A percentile compares a stretch with the other conserved stretches of the same genome.
phyloP scores from a whole-genome alignment of 2,888 invertebrate genomes.

The Cryptus viduatorius region DNA sequence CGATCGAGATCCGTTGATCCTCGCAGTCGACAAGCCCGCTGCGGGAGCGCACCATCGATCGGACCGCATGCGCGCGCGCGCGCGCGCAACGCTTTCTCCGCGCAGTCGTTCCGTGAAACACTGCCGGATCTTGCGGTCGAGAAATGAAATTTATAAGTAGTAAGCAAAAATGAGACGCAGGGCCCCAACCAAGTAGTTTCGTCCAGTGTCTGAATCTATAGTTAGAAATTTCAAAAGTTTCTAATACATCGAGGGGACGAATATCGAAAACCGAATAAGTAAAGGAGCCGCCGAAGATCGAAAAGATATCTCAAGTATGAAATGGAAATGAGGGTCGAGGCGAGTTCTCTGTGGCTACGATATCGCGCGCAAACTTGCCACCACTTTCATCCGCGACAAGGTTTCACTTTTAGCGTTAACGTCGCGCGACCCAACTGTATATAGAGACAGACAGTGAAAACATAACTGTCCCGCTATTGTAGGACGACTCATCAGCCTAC shows the following conservation, averaged over 20 bases:
- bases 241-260: too few relatives aligned
- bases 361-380: conserved; percentile 60
- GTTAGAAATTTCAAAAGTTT: neutral
- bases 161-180: neutral
- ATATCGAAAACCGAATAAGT: too few relatives aligned
- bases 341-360: conserved; percentile 1
- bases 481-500: neutral
- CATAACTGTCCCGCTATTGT: neutral
- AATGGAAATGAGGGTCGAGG: conserved; percentile 32
- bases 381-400: conserved; percentile 77
- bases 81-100: conserved; percentile 59
- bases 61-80: conserved; percentile 12
- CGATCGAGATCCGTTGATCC: conserved; percentile 49
- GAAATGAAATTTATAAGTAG: neutral
- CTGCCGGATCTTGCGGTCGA: conserved; percentile 7
- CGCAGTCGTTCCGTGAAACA: conserved; percentile 48
- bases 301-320: conserved; percentile 8
- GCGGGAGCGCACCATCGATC: conserved; percentile 44
- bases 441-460: neutral
- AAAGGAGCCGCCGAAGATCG: too few relatives aligned
- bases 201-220: neutral
- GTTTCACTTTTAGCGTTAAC: conserved; percentile 80
- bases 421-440: neutral
- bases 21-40: conserved; percentile 40
- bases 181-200: neutral